Evolutionary conservation across 2,888 invertebrate species (phyloP), one percentile per base, ranked within the genome.

Genomic region (Phymatocera aterrima): DNA sequence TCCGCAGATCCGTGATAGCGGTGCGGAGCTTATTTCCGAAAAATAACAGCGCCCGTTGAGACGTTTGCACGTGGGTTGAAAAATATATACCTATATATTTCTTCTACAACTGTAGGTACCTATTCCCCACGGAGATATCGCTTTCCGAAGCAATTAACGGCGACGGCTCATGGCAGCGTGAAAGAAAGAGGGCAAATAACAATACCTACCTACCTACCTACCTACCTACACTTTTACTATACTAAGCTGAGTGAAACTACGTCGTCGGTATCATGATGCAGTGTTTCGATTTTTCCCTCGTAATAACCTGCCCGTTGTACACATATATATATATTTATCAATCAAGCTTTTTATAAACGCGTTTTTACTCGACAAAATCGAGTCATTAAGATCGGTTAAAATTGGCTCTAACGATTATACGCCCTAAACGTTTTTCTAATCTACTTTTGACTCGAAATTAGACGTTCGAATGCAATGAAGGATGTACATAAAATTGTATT

Each of bases 111-210:
- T n/a, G n/a, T n/a, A 43, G 43, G 1, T 43, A 2, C 8, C 37
- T 37, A 37, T 37, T 64, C 64, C 34, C 64, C 18, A 37, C 18
- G 64, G 64, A 37, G 37, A 64, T 37, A 64, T 64, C 34, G 21
- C 46, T 68, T 46, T 24, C 24, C 43, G 12, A 46, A 46, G n/a
- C 46, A 46, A 40, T 68, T 68, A 68, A 68, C 68, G 24, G 24
- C 21, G 28, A 24, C 24, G 24, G 12, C 8, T 43, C 43, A 21
- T 68, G 34, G 37, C 64, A 28, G 24, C 24, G 21, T 46, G 12
- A n/a, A 46, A 43, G 46, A 68, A 24, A 24, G 21, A 28, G 28
- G 46, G 68, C n/a, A 68, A 43, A 68, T 46, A 68, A 68, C 46
- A 68, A 68, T 28, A 24, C 24, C 68, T 68, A 8, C 15, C 40